Conservation (phyloP, 2,888 invertebrate species). For the Standfussiana lucernea region DNA sequence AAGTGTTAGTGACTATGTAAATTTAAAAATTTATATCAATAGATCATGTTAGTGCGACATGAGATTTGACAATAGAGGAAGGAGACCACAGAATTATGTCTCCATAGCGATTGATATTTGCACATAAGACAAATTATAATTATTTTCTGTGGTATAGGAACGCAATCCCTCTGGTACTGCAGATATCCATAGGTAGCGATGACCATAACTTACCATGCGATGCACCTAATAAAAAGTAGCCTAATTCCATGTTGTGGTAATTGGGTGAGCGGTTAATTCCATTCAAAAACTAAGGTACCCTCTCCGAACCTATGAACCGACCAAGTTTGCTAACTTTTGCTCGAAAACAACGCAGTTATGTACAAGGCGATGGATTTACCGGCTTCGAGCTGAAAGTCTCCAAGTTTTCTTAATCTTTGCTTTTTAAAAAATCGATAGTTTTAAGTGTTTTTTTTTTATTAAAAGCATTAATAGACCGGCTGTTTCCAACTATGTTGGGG, state of each 20-base stretch:
- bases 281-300: neutral
- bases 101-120: neutral
- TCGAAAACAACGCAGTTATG: conserved; percentile 7
- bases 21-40: no score
- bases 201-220: neutral
- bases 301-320: neutral
- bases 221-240: neutral
- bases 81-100: neutral
- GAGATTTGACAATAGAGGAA: neutral
- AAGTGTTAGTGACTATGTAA: no score
- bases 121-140: no score
- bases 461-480: conserved; percentile 14
- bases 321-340: conserved; percentile 9
- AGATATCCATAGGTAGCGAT: neutral
- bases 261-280: neutral
- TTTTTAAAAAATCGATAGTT: conserved; percentile 44
- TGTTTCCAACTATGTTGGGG: neutral
- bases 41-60: neutral
- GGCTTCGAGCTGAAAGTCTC: conserved; percentile 22
- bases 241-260: neutral
- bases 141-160: neutral
- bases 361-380: conserved; percentile 13
- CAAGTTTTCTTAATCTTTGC: conserved; percentile 23
- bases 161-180: neutral
- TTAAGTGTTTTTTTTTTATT: conserved; percentile 40